Percentiles rank a stretch among this genome's conserved stretches.
Conservation (phyloP, 1,140 invertebrate species). For the Drosophila persimilis region DNA sequence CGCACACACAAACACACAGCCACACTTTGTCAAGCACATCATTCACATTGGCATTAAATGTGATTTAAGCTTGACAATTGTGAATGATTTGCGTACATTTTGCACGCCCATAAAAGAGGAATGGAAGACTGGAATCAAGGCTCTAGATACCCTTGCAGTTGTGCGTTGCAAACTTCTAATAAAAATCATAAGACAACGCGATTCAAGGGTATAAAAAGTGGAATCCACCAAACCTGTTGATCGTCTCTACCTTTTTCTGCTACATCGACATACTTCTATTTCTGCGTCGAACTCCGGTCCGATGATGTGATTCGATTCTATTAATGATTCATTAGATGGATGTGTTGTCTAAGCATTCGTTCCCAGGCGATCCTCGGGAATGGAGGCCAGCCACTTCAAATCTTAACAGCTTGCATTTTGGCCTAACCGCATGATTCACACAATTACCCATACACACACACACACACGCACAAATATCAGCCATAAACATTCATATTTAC, state of each 20-base stretch:
- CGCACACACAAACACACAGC: constrained; percentile 29
- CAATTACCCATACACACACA: not conserved
- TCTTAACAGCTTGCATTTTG: constrained; percentile 25
- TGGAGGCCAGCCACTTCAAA: constrained; percentile 18
- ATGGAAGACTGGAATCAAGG: too few species aligned
- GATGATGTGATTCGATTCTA: constrained; percentile 28
- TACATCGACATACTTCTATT: constrained; percentile 8
- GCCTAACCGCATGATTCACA: constrained; percentile 38
- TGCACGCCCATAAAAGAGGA: constrained; percentile 13
- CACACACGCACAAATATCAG: not conserved
- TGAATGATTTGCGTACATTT: constrained; percentile 35
- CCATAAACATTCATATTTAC: constrained; percentile 8
- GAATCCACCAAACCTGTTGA: constrained; percentile 43
- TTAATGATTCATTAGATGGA: constrained; percentile 55
- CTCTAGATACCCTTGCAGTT: too few species aligned
- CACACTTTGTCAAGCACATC: constrained; percentile 40
- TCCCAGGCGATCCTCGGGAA: constrained; percentile 30
- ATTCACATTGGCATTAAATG: constrained; percentile 53
- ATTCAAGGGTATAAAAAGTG: constrained; percentile 9
- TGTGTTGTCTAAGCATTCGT: constrained; percentile 22
- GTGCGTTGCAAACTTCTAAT: too few species aligned
- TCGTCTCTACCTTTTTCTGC: constrained; percentile 47
- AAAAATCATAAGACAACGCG: too few species aligned
- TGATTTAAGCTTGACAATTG: constrained; percentile 36
- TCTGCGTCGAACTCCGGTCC: constrained; percentile 5